Evolutionary conservation across 2,888 invertebrate species (phyloP).

Genomic region (Pachliopta kotzebuea): DNA sequence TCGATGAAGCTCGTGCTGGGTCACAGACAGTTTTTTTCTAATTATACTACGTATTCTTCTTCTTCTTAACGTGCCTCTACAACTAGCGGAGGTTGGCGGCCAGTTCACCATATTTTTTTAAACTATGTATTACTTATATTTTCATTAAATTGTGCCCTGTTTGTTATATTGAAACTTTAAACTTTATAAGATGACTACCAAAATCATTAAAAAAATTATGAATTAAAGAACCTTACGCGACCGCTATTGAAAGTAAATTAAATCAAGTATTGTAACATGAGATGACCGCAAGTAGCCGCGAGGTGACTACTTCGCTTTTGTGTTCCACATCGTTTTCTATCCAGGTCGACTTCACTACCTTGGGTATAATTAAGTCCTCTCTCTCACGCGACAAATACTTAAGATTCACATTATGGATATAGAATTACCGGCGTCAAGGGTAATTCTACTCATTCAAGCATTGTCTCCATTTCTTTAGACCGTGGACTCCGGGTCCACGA

Average conservation of each 20-base stretch:
- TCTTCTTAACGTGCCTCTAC: too few species aligned
- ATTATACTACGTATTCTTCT: too few species aligned
- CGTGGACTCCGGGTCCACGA: too few species aligned
- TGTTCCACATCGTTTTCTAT: conserved; percentile 43
- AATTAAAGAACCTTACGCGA: conserved; percentile 2
- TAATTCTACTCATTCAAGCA: too few species aligned
- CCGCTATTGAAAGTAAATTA: conserved; percentile 8
- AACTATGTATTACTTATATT: too few species aligned
- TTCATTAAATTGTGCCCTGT: too few species aligned
- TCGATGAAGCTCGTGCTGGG: too few species aligned
- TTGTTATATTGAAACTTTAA: not conserved
- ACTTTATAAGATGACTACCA: not conserved
- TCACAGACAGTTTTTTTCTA: too few species aligned
- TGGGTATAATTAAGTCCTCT: conserved; percentile 52
- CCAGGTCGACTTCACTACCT: conserved; percentile 48
- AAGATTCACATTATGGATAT: conserved; percentile 42
- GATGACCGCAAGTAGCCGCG: conserved; percentile 54
- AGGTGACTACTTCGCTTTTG: conserved; percentile 30
- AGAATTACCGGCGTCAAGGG: conserved; percentile 47
- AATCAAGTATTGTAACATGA: conserved; percentile 58
- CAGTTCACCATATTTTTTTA: too few species aligned
- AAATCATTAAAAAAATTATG: not conserved
- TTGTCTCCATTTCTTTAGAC: conserved; percentile 2
- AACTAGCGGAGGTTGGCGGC: too few species aligned
- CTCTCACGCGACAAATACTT: conserved; percentile 42